Conservation (phyloP, 2,797 vertebrate species). For the Alca torda region DNA sequence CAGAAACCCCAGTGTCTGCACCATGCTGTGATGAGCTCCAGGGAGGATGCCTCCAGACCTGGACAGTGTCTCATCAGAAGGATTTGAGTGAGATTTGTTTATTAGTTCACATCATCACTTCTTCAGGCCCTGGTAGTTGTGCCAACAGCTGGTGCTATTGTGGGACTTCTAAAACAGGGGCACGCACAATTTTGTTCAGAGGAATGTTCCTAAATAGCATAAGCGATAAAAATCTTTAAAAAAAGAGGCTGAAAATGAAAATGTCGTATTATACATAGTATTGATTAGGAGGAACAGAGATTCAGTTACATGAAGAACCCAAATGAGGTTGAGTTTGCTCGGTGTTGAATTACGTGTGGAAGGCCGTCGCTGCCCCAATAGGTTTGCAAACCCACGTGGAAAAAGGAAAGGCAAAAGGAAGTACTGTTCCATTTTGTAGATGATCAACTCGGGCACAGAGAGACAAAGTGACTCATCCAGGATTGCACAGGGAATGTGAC, state of each 20-base stretch:
- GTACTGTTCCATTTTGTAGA: background rate
- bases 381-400: background rate
- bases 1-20: background rate
- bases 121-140: background rate
- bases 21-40: background rate
- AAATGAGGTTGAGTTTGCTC: background rate
- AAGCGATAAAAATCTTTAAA: background rate
- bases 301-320: background rate
- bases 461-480: conserved; percentile 1
- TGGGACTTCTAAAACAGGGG: background rate
- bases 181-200: background rate
- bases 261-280: background rate
- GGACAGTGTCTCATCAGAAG: background rate
- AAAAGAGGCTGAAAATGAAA: background rate
- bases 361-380: background rate
- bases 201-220: background rate
- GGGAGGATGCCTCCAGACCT: background rate
- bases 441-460: background rate
- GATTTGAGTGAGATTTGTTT: background rate
- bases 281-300: background rate
- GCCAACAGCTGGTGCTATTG: background rate
- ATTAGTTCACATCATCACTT: background rate
- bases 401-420: background rate
- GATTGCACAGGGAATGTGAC: background rate
- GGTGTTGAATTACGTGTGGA: background rate